Evolutionary conservation across 1,140 invertebrate genomes (phyloP).

Genomic region (Pteromalus puparum): DNA sequence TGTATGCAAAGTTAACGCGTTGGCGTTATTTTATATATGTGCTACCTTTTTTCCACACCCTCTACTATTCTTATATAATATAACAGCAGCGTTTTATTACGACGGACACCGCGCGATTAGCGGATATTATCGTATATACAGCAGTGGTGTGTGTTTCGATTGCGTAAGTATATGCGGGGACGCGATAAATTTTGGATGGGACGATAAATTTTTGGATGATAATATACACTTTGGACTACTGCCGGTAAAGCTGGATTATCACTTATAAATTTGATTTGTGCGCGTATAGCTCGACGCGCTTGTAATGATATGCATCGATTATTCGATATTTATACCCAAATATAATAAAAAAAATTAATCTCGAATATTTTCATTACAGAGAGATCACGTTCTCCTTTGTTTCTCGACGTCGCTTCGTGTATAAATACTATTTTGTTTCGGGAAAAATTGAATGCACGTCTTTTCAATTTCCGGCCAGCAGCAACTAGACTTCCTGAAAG

Average conservation of each 20-base stretch:
- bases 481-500: constrained; percentile 47
- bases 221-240: too few species aligned
- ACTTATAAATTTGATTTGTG: constrained; percentile 19
- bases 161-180: background rate
- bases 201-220: constrained; percentile 21
- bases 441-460: constrained; percentile 52
- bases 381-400: constrained; percentile 4
- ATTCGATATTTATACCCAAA: background rate
- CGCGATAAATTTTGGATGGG: constrained; percentile 10
- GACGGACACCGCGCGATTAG: background rate
- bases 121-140: background rate
- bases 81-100: too few species aligned
- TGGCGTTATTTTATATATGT: constrained; percentile 24
- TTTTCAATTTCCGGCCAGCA: constrained; percentile 57
- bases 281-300: background rate
- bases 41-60: background rate
- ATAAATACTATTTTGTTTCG: constrained; percentile 23
- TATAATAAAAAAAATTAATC: too few species aligned
- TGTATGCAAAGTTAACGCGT: constrained; percentile 6
- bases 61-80: background rate
- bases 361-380: background rate
- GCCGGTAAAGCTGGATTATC: constrained; percentile 33
- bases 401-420: background rate
- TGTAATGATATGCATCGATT: background rate
- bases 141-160: background rate